A percentile compares a stretch with the other conserved stretches of the same genome.
Evolutionary conservation across 2,888 invertebrate genomes (phyloP).

Genomic region (Sycophila texana): DNA sequence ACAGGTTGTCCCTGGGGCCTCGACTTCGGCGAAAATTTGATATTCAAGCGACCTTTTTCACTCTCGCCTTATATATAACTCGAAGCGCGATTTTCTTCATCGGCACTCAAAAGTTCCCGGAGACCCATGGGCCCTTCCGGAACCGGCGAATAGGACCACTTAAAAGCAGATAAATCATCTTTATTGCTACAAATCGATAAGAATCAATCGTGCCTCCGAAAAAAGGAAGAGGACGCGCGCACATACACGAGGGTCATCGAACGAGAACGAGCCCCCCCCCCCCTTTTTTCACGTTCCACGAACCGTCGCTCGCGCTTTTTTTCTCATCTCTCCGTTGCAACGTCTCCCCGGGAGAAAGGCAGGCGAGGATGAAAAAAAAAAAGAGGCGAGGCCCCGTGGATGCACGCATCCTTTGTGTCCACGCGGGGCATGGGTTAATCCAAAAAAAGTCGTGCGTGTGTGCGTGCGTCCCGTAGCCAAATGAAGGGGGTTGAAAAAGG

Average conservation of each 20-base stretch:
- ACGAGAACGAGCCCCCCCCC: constrained; percentile 30
- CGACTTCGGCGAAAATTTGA: constrained; percentile 44
- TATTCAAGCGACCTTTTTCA: neutral
- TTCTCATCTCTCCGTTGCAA: constrained; percentile 39
- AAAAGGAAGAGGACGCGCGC: neutral
- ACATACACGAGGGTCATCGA: constrained; percentile 35
- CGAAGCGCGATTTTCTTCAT: neutral
- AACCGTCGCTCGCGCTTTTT: constrained; percentile 58
- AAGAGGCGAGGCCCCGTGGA: constrained; percentile 50
- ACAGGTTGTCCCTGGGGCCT: constrained; percentile 20
- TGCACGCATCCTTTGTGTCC: constrained; percentile 66
- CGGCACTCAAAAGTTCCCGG: no score
- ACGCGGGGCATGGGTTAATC: constrained; percentile 62
- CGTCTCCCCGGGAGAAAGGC: neutral
- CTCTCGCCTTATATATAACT: neutral
- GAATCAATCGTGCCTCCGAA: constrained; percentile 21
- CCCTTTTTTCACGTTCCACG: constrained; percentile 52
- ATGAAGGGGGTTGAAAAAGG: constrained; percentile 54
- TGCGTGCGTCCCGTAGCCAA: constrained; percentile 27
- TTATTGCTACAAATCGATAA: constrained; percentile 44
- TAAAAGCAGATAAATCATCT: constrained; percentile 48
- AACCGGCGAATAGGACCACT: constrained; percentile 11
- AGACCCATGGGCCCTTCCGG: neutral
- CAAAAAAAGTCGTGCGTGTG: constrained; percentile 62
- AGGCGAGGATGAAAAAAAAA: constrained; percentile 58